Evolutionary conservation across 2,888 invertebrate species (phyloP), one percentile per base, ranked within the genome.

Genomic region (Stenodera caucasica): DNA sequence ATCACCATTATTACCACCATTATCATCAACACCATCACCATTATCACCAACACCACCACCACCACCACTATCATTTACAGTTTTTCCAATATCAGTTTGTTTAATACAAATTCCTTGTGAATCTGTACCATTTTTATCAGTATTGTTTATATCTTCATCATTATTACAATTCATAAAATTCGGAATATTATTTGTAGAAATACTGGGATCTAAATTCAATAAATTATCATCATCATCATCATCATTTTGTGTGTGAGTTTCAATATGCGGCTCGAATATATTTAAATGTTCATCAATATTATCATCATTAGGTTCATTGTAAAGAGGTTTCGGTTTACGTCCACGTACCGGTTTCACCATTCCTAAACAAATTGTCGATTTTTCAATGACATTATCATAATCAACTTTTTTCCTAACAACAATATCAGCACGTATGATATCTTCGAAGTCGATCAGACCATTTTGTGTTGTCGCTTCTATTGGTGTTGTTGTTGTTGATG

Each of bases 341-440:
- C 64, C 59, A 5, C 67, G 64, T 35, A 58, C 56, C 53, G 49
- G 40, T 45, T 12, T 33, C 9, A 11, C 35, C 0, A 35, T 15
- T 29, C 30, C 26, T 11, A 62, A 26, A 63, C 71, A 69, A 40
- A 75, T 75, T 63, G 75, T 72, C 5, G 70, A 69, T 63, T 71
- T 74, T 45, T 72, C 69, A 53, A 75, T 74, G 18, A 74, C 54
- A 67, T 70, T 74, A 55, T 75, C 76, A 67, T 75, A 75, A 63
- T 76, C 76, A 53, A 75, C 71, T 57, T 66, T 67, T 54, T 71
- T 73, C 65, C 75, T 75, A 14, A 76, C 69, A 21, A 77, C 75
- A 56, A 77, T 72, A 65, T 76, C 77, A 6, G 77, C 76, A 37
- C 75, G 66, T 32, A 77, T 77, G 35, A 77, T 70, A 65, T 77